Evolutionary conservation across 2,888 invertebrate genomes (phyloP).

Genomic region (Ferrisia virgata): DNA sequence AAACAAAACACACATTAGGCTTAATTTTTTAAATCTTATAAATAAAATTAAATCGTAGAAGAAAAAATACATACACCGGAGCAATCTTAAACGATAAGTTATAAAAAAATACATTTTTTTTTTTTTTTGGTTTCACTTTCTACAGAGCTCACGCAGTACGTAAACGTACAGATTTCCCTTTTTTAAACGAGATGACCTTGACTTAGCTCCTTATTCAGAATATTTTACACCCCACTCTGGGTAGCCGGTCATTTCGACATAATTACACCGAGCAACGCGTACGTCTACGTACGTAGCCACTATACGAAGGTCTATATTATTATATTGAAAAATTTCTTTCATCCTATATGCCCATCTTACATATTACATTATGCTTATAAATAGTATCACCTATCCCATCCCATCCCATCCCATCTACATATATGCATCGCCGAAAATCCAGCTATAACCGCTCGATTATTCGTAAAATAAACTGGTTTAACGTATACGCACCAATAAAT

Average conservation of each 20-base stretch:
- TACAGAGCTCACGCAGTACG: neutral
- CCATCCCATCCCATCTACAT: neutral
- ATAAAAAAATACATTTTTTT: neutral
- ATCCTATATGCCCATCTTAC: neutral
- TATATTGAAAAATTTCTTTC: constrained; percentile 15
- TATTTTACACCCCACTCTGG: neutral
- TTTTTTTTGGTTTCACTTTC: constrained; percentile 24
- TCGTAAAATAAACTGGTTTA: constrained; percentile 28
- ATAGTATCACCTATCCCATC: no score
- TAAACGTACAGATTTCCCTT: constrained; percentile 30
- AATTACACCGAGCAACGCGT: constrained; percentile 5
- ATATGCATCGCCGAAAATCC: neutral
- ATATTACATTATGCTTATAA: no score
- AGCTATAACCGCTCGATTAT: neutral
- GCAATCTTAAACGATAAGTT: neutral
- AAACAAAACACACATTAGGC: no score
- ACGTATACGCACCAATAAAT: neutral
- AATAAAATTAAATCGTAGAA: no score
- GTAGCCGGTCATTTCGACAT: neutral
- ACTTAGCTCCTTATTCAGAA: constrained; percentile 30
- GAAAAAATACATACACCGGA: no score
- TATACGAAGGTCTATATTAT: constrained; percentile 13
- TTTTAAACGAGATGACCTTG: constrained; percentile 25
- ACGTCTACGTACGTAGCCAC: neutral
- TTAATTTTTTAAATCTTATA: no score